These are phyloP conservation scores for Gouania willdenowi DNA, from an alignment of 2,797 vertebrate species.

Conservation along the genomic window DNA sequence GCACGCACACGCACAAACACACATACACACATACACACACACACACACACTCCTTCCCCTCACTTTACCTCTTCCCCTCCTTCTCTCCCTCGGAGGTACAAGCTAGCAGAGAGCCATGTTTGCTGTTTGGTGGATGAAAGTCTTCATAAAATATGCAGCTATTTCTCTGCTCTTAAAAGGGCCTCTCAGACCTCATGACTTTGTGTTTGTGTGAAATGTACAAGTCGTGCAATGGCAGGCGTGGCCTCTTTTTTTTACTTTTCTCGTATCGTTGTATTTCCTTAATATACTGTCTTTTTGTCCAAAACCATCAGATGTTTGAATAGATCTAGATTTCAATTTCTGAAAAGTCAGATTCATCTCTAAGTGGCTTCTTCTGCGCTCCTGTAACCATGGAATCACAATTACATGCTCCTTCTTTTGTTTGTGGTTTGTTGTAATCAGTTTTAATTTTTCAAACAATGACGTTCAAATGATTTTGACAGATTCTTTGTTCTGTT, in stretches of 20 bases:
- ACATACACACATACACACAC: slow-evolving; percentile 5
- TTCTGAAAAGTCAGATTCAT: too few relatives aligned
- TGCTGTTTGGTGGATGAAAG: slow-evolving; percentile 53
- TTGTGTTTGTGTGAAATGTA: slow-evolving; percentile 1
- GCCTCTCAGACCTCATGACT: slow-evolving; percentile 30
- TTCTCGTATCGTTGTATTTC: neutral
- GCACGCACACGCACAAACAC: slow-evolving; percentile 3
- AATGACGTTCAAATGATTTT: too few relatives aligned
- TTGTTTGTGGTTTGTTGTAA: too few relatives aligned
- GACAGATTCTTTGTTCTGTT: too few relatives aligned
- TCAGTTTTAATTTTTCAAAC: too few relatives aligned
- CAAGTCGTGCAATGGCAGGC: slow-evolving; percentile 23
- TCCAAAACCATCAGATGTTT: too few relatives aligned
- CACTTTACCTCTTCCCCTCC: slow-evolving; percentile 9
- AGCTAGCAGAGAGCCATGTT: slow-evolving; percentile 48
- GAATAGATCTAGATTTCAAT: too few relatives aligned
- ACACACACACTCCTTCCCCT: neutral
- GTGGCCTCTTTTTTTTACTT: neutral
- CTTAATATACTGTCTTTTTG: too few relatives aligned
- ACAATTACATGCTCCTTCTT: too few relatives aligned
- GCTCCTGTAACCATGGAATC: too few relatives aligned
- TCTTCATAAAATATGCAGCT: slow-evolving; percentile 77
- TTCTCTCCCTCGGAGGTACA: slow-evolving; percentile 32
- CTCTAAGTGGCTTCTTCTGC: too few relatives aligned
- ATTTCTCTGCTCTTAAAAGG: slow-evolving; percentile 57